Conservation (phyloP, 2,113 vertebrate species). For the Pristiophorus japonicus region DNA sequence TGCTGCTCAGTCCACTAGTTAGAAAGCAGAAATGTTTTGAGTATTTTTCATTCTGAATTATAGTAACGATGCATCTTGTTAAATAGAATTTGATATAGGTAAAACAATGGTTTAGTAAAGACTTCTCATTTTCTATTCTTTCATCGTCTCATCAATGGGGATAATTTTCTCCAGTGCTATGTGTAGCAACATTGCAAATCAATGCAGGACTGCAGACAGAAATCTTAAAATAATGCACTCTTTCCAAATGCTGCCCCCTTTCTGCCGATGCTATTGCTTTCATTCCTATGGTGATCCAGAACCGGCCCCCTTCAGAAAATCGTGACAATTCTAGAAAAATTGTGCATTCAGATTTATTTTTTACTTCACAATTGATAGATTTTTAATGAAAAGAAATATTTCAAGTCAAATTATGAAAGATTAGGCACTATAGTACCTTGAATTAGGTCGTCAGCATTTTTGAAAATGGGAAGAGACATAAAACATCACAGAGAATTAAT, state of each 20-base stretch:
- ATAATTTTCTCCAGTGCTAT: not conserved
- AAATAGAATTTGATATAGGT: not conserved
- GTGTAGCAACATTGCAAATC: not conserved
- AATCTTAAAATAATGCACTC: not conserved
- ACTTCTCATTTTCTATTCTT: not conserved
- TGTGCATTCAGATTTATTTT: not conserved
- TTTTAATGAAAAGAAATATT: not conserved
- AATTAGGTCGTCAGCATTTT: not conserved
- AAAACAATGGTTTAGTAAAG: not conserved
- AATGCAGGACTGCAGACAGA: not conserved
- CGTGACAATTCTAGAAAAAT: not conserved
- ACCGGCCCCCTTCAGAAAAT: not conserved
- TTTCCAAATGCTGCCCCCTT: slow-evolving; percentile 29
- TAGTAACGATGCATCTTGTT: not conserved
- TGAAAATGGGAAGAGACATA: not conserved
- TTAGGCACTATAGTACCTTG: not conserved
- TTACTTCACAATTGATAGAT: not conserved
- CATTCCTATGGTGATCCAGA: not conserved
- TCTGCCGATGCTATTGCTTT: not conserved
- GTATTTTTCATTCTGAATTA: not conserved
- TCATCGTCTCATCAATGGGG: not conserved
- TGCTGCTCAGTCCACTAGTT: not conserved
- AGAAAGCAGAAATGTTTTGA: not conserved
- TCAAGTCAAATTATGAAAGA: not conserved
- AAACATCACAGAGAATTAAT: not conserved